Evolutionary conservation across 1,140 invertebrate genomes (phyloP).

Genomic region (Drosophila hydei): DNA sequence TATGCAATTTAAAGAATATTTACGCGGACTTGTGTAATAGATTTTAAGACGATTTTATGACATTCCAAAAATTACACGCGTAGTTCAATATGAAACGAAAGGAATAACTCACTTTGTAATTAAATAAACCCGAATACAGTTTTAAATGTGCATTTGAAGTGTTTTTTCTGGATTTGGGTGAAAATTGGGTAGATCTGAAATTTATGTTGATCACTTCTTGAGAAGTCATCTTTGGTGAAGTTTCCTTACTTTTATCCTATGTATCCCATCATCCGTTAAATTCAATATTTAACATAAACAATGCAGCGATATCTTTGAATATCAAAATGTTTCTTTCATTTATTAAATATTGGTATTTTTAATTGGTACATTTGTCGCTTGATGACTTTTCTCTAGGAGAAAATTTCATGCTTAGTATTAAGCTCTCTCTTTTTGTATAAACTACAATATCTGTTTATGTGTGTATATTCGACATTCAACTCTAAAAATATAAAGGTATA

Average conservation of each 20-base stretch:
- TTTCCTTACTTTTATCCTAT: too few species aligned
- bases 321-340: slow-evolving; percentile 36
- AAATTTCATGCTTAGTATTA: slow-evolving; percentile 52
- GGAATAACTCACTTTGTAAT: slow-evolving; percentile 52
- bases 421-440: slow-evolving; percentile 48
- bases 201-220: too few species aligned
- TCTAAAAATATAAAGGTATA: slow-evolving; percentile 39
- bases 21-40: slow-evolving; percentile 46
- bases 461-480: slow-evolving; percentile 53
- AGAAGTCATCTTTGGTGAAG: neutral
- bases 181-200: neutral
- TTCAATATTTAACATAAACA: too few species aligned
- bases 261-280: too few species aligned
- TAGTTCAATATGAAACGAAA: slow-evolving; percentile 62
- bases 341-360: slow-evolving; percentile 54
- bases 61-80: slow-evolving; percentile 74
- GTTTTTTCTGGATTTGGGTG: neutral
- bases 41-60: slow-evolving; percentile 70
- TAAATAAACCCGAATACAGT: slow-evolving; percentile 41
- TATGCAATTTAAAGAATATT: slow-evolving; percentile 40
- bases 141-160: slow-evolving; percentile 29
- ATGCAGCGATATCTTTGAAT: slow-evolving; percentile 4
- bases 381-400: slow-evolving; percentile 59
- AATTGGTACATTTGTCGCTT: slow-evolving; percentile 62
- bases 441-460: slow-evolving; percentile 36